phyloP scores from a whole-genome alignment of 2,888 invertebrate genomes.

The Patella depressa region DNA sequence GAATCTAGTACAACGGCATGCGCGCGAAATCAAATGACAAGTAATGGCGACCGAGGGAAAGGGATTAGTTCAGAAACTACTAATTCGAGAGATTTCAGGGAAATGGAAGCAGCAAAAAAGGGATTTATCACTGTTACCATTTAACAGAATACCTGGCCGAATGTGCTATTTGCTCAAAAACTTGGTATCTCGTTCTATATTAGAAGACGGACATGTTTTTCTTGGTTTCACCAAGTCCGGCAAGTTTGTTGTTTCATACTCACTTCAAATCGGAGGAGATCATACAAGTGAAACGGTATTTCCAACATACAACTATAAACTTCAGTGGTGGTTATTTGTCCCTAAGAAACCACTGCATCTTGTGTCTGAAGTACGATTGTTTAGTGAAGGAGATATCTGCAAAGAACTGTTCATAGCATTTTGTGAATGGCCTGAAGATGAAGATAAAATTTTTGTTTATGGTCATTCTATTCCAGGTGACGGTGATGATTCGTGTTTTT shows the following conservation, averaged over 20 bases:
- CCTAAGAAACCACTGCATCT: constrained; percentile 75
- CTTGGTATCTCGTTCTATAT: constrained; percentile 61
- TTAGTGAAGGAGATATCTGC: constrained; percentile 74
- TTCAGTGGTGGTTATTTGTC: constrained; percentile 80
- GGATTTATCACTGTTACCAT: constrained; percentile 33
- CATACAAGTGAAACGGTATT: constrained; percentile 51
- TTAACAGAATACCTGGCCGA: constrained; percentile 67
- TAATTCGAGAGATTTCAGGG: not conserved
- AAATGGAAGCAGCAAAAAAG: not conserved
- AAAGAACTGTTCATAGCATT: constrained; percentile 77
- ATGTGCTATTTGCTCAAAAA: constrained; percentile 64
- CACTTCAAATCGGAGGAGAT: constrained; percentile 73
- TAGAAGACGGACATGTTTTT: constrained; percentile 82
- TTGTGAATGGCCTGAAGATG: constrained; percentile 81
- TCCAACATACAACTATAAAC: constrained; percentile 74
- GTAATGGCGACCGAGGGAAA: not conserved
- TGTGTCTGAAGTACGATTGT: constrained; percentile 77
- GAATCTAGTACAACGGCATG: not conserved
- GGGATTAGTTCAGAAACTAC: not conserved
- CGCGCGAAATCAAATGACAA: constrained; percentile 4
- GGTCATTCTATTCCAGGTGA: constrained; percentile 73
- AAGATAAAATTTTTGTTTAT: constrained; percentile 79
- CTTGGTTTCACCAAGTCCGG: constrained; percentile 97
- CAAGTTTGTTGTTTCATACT: constrained; percentile 91
- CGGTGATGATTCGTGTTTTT: constrained; percentile 68